phyloP scores from a whole-genome alignment of 2,113 vertebrate species.

The Mustela nigripes region DNA sequence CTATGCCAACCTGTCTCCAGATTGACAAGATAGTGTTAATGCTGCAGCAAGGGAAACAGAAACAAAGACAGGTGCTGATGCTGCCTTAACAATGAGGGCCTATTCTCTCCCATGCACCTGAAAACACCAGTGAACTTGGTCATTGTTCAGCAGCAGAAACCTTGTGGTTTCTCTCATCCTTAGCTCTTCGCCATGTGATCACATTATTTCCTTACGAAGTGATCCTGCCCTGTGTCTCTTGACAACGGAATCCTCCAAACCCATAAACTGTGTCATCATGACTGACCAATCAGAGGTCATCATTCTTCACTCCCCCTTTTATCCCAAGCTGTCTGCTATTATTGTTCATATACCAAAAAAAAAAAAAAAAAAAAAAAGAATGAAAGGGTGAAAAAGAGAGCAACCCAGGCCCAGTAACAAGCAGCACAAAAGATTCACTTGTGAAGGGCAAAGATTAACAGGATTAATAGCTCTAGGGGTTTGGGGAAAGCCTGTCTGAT shows the following conservation, averaged over 20 bases:
- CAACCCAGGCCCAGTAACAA: conserved; percentile 70
- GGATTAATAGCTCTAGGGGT: conserved; percentile 73
- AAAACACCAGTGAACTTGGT: conserved; percentile 81
- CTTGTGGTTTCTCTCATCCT: conserved; percentile 78
- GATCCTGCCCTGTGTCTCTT: conserved; percentile 76
- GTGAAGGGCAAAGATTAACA: conserved; percentile 83
- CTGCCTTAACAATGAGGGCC: conserved; percentile 87
- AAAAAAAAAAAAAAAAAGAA: conserved; percentile 35
- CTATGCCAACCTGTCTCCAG: conserved; percentile 86
- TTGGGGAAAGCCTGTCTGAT: conserved; percentile 84
- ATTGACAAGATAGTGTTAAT: conserved; percentile 89
- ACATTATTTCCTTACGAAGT: conserved; percentile 69
- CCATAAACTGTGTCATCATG: conserved; percentile 81
- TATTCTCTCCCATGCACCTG: conserved; percentile 89
- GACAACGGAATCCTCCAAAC: conserved; percentile 75
- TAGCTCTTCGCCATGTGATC: not conserved
- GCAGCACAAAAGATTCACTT: conserved; percentile 85
- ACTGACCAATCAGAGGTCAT: conserved; percentile 75
- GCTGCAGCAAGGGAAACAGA: conserved; percentile 81
- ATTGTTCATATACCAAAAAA: conserved; percentile 67
- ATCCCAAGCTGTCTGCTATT: conserved; percentile 70
- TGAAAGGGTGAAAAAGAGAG: conserved; percentile 66
- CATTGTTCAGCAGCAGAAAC: conserved; percentile 82
- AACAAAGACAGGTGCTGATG: conserved; percentile 86
- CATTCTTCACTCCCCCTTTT: conserved; percentile 25